Conservation (phyloP, 1,140 invertebrate species). For the Sweltsa coloradensis region DNA sequence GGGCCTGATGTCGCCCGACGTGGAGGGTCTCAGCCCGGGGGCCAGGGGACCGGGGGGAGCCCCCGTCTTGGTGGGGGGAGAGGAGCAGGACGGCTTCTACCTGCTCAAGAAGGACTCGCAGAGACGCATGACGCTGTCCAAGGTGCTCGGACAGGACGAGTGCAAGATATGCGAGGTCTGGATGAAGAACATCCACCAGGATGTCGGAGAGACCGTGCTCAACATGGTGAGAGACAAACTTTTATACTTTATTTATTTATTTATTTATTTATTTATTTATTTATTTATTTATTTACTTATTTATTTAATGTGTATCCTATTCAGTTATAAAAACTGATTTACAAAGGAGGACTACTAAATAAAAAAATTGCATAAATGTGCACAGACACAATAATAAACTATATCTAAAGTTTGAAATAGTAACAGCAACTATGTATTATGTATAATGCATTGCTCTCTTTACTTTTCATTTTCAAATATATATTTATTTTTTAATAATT, state of each 20-base stretch:
- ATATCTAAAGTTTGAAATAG: too few species aligned
- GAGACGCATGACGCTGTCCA: constrained; percentile 76
- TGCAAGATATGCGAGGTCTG: constrained; percentile 74
- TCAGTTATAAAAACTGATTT: too few species aligned
- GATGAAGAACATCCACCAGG: constrained; percentile 60
- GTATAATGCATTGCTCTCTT: too few species aligned
- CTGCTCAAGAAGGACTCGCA: constrained; percentile 95
- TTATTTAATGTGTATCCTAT: too few species aligned
- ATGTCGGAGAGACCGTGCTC: constrained; percentile 51
- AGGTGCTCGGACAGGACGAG: constrained; percentile 80
- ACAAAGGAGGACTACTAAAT: too few species aligned
- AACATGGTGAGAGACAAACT: constrained; percentile 34
- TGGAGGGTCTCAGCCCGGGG: constrained; percentile 25
- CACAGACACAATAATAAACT: too few species aligned
- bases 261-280: background rate
- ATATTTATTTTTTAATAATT: too few species aligned
- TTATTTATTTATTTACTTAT: too few species aligned
- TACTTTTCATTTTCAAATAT: too few species aligned
- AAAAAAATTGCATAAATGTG: constrained; percentile 10
- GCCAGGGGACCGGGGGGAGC: background rate
- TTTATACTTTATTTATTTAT: too few species aligned
- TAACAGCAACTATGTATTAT: too few species aligned
- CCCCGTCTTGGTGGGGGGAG: constrained; percentile 31
- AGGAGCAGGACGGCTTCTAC: constrained; percentile 86
- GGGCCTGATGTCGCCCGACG: constrained; percentile 66